Percentiles rank a stretch among this genome's conserved stretches.
Evolutionary conservation across 1,140 invertebrate genomes (phyloP).

Genomic region (Musca vetustissima): DNA sequence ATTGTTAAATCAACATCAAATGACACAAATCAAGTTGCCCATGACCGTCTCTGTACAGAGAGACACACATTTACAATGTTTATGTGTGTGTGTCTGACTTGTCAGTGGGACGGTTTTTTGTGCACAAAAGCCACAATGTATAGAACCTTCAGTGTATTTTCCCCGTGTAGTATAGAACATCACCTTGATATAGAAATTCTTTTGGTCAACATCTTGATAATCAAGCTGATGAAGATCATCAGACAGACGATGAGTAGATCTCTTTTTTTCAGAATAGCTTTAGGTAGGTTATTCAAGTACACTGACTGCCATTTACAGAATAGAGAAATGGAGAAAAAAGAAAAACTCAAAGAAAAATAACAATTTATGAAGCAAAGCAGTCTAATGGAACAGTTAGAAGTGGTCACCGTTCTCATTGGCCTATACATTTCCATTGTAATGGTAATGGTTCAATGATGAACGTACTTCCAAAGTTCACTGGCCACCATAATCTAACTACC

Average conservation of each 20-base stretch:
- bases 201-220: constrained; percentile 1
- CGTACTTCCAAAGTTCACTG: too few relatives aligned
- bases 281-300: background rate
- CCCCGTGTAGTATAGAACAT: background rate
- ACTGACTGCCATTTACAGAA: background rate
- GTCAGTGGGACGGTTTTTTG: background rate
- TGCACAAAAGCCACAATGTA: background rate
- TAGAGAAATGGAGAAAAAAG: too few relatives aligned
- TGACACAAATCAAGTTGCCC: constrained; percentile 24
- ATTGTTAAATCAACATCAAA: constrained; percentile 3
- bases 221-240: background rate
- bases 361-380: background rate
- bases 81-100: too few relatives aligned
- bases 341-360: background rate
- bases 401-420: too few relatives aligned
- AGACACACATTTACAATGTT: background rate
- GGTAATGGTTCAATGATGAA: too few relatives aligned
- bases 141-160: background rate
- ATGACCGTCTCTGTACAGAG: constrained; percentile 4
- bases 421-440: too few relatives aligned
- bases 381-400: constrained; percentile 10
- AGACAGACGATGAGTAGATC: too few relatives aligned
- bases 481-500: too few relatives aligned
- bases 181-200: background rate
- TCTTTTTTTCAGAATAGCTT: too few relatives aligned